phyloP scores from a whole-genome alignment of 1,140 invertebrate genomes.

The Andricus grossulariae region DNA sequence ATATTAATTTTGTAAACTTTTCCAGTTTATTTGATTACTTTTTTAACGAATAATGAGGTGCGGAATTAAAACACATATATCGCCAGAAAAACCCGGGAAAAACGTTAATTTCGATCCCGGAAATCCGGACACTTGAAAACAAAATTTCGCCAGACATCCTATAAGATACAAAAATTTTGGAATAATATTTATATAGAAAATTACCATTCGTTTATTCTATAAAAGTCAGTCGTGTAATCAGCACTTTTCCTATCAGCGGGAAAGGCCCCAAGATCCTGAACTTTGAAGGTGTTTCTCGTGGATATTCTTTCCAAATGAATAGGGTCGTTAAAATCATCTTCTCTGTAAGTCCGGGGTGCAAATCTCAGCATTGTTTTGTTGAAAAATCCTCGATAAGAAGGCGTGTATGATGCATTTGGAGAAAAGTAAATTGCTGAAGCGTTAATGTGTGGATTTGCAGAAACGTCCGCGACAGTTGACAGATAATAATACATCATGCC shows the following conservation, averaged over 20 bases:
- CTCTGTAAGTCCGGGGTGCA: conserved; percentile 93
- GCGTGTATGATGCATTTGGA: conserved; percentile 94
- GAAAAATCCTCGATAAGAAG: conserved; percentile 96
- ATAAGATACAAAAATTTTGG: no score
- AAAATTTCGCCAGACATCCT: no score
- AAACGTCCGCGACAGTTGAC: conserved; percentile 95
- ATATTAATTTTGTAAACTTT: no score
- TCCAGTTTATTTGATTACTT: no score
- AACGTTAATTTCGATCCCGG: no score
- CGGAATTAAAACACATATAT: no score
- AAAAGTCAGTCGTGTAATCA: conserved; percentile 94
- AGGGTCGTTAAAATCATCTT: conserved; percentile 96
- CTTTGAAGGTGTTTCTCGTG: conserved; percentile 90
- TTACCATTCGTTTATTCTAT: conserved; percentile 95
- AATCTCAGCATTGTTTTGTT: conserved; percentile 97
- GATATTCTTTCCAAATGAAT: conserved; percentile 94
- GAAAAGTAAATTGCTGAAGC: conserved; percentile 96
- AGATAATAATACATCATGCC: conserved; percentile 99
- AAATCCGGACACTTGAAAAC: no score
- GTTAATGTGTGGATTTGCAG: conserved; percentile 94
- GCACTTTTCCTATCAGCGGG: conserved; percentile 82
- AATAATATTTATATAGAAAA: not conserved
- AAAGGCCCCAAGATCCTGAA: conserved; percentile 90
- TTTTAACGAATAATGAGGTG: no score
- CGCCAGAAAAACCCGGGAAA: no score